Evolutionary conservation across 1,140 invertebrate species (phyloP), one percentile per base, ranked within the genome.

Genomic region (Drosophila arawakana): DNA sequence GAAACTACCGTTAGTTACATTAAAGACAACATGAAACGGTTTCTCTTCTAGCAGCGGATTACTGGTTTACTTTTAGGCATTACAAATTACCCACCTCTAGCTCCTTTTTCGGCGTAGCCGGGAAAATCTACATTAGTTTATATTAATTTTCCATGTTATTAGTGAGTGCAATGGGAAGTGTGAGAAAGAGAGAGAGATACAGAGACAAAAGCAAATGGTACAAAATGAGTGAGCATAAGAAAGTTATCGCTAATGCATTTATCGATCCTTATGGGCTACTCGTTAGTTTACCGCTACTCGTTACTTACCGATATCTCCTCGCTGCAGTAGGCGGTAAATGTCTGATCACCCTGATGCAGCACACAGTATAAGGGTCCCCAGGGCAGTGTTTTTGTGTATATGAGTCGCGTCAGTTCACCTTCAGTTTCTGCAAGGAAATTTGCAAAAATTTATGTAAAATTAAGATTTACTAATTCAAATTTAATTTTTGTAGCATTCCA

Each of bases 311-410:
- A 96, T 93, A 97, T 95, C 93, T 97, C 96, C 93, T 98, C 97
- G 91, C 96, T 97, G 73, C 96, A 95, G 91, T 97, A 97, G 43
- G 96, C 95, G 7, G 97, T 97, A 88, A 97, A 95, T 34, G 96
- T 96, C 85, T 96, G 95, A 73, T 97, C 95, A 91, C 97, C 96
- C 93, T 97, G 96, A 44, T 97, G 94, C 61, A 98, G 94, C 30
- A 98, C 97, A 93, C 96, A 97, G 93, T 97, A 98, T 85, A 96
- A 95, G 6, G 97, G 97, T 91, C 97, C 96, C 97, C 97, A 98
- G 37, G 95, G 94, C 63, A 94, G 93, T 6, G 91, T 65, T 55
- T 90, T 91, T 10, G 75, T 78, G 3, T 90, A 91, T 10, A 75
- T 78, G 2, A 79, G 66, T 15, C 81, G 83, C 54, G 89, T 84